phyloP scores from a whole-genome alignment of 2,113 vertebrate genomes.

The Tor tambroides region DNA sequence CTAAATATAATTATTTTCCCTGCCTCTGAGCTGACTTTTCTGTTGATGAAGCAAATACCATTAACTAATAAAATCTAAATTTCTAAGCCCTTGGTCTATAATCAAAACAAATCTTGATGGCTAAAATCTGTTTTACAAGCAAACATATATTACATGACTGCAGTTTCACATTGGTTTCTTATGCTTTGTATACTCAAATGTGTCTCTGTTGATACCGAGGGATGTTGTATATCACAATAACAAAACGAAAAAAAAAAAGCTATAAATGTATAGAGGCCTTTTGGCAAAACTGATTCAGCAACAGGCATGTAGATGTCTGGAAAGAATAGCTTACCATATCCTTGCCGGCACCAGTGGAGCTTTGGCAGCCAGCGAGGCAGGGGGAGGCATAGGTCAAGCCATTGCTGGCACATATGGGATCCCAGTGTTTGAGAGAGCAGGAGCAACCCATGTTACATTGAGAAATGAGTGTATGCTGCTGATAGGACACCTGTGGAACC shows the following conservation, averaged over 20 bases:
- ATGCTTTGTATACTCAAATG: background rate
- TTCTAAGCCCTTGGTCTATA: background rate
- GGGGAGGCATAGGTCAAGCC: constrained; percentile 90
- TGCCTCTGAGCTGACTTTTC: no score
- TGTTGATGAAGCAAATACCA: no score
- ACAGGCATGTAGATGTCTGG: background rate
- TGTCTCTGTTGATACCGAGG: background rate
- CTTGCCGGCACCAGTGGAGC: constrained; percentile 75
- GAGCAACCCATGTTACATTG: constrained; percentile 86
- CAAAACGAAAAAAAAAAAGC: no score
- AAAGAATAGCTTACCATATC: constrained; percentile 77
- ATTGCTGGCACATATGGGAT: constrained; percentile 89
- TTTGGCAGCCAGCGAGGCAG: constrained; percentile 89
- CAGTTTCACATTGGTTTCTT: background rate
- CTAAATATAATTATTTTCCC: background rate
- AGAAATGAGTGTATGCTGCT: constrained; percentile 78
- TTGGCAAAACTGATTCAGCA: no score
- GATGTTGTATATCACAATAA: background rate
- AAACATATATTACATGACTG: background rate
- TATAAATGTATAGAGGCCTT: no score
- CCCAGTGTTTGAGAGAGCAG: constrained; percentile 88
- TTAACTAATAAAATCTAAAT: no score
- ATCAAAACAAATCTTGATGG: background rate
- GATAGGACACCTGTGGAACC: constrained; percentile 64
- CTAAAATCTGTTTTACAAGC: background rate